These are phyloP conservation scores for Nomada ferruginata DNA, from an alignment of 2,888 invertebrate genomes.

Conservation along the genomic window DNA sequence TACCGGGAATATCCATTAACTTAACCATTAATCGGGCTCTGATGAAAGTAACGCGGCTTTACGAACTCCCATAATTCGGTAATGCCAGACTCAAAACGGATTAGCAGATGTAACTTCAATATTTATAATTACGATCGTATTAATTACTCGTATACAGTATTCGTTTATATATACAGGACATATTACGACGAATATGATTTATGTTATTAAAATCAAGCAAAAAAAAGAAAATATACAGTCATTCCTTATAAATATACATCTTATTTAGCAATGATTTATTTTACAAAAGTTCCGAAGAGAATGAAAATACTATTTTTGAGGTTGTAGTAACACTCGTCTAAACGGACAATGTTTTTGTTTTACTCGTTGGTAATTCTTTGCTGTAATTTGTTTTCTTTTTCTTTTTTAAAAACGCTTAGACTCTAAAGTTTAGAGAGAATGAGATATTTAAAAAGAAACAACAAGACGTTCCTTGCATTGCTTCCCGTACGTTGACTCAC, in stretches of 20 bases:
- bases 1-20: slow-evolving; percentile 21
- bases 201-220: background rate
- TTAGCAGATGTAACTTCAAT: slow-evolving; percentile 14
- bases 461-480: slow-evolving; percentile 33
- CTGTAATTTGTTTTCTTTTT: background rate
- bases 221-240: background rate
- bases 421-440: background rate
- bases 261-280: no score
- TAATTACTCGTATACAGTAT: background rate
- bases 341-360: background rate
- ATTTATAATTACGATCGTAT: background rate
- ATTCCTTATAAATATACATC: background rate
- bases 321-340: background rate
- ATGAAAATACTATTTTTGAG: background rate
- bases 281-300: background rate
- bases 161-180: background rate
- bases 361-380: background rate
- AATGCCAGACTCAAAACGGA: background rate
- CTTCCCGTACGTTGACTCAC: slow-evolving; percentile 57
- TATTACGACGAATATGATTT: slow-evolving; percentile 18
- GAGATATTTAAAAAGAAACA: slow-evolving; percentile 14
- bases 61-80: slow-evolving; percentile 6
- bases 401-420: no score
- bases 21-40: slow-evolving; percentile 16
- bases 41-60: slow-evolving; percentile 27